These are phyloP conservation scores for Drosophila sproati DNA, from an alignment of 1,140 invertebrate species.

Conservation along the genomic window DNA sequence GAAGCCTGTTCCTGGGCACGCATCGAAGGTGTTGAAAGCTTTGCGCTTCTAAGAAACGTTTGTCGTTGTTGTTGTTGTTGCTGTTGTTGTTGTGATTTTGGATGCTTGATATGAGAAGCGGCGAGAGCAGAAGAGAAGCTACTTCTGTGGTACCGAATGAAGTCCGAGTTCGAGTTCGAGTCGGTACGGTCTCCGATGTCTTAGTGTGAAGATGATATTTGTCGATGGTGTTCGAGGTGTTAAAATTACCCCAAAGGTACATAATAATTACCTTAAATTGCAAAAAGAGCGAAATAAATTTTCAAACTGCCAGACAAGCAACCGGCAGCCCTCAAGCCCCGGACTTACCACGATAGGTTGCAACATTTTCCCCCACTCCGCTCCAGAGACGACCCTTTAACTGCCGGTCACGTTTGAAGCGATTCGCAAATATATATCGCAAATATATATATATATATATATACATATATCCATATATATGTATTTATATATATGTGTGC, in stretches of 20 bases:
- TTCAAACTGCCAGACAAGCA: conserved; percentile 44
- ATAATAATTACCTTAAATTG: conserved; percentile 85
- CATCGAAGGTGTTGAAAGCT: conserved; percentile 80
- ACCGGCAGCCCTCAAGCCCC: conserved; percentile 26
- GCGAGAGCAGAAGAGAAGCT: conserved; percentile 16
- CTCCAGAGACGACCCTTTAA: conserved; percentile 19
- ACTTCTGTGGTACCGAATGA: conserved; percentile 39
- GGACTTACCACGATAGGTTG: conserved; percentile 21
- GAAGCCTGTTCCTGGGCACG: conserved; percentile 62
- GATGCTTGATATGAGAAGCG: conserved; percentile 60
- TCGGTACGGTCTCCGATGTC: conserved; percentile 4
- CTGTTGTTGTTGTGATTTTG: conserved; percentile 64
- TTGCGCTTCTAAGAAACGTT: conserved; percentile 82
- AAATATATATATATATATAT: too few relatives aligned
- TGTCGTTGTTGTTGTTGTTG: conserved; percentile 51
- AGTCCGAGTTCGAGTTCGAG: conserved; percentile 2
- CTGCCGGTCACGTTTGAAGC: conserved; percentile 62
- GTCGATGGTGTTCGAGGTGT: conserved; percentile 84
- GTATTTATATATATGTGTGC: too few relatives aligned
- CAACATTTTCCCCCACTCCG: background rate
- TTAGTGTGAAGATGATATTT: conserved; percentile 77
- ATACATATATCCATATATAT: too few relatives aligned
- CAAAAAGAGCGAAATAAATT: conserved; percentile 84
- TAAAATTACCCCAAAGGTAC: conserved; percentile 84
- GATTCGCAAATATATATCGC: background rate